Conservation (phyloP, 1,140 invertebrate genomes). For the Bactericera cockerelli region DNA sequence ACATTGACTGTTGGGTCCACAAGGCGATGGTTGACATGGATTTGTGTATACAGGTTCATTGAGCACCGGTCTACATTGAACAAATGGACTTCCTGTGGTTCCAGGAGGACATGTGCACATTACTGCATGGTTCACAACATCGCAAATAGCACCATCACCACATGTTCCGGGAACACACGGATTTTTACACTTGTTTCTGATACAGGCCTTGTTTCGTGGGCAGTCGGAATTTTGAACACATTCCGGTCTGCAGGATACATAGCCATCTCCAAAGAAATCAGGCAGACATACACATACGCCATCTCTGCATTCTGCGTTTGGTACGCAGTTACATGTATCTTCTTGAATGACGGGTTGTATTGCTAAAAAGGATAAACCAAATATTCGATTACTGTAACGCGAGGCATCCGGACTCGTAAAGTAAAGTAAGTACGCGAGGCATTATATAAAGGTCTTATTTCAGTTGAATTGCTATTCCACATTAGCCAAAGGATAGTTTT, state of each 20-base stretch:
- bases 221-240: slow-evolving; percentile 53
- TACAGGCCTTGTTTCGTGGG: slow-evolving; percentile 44
- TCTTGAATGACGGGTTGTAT: slow-evolving; percentile 36
- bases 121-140: slow-evolving; percentile 36
- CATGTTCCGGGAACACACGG: slow-evolving; percentile 41
- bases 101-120: slow-evolving; percentile 38
- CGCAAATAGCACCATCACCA: slow-evolving; percentile 37
- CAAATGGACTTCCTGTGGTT: slow-evolving; percentile 38
- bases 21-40: slow-evolving; percentile 37
- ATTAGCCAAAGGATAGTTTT: no score
- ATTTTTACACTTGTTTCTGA: slow-evolving; percentile 48
- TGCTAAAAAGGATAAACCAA: not conserved
- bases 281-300: slow-evolving; percentile 40
- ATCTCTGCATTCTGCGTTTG: slow-evolving; percentile 61
- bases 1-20: slow-evolving; percentile 38
- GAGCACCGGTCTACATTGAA: slow-evolving; percentile 29
- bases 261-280: slow-evolving; percentile 37
- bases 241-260: slow-evolving; percentile 44
- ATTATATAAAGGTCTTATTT: no score
- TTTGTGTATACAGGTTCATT: slow-evolving; percentile 25
- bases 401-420: no score
- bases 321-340: slow-evolving; percentile 57
- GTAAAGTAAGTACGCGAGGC: no score
- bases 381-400: no score
- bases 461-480: no score